Evolutionary conservation across 2,113 vertebrate species (phyloP).

Genomic region (Desmodus rotundus): DNA sequence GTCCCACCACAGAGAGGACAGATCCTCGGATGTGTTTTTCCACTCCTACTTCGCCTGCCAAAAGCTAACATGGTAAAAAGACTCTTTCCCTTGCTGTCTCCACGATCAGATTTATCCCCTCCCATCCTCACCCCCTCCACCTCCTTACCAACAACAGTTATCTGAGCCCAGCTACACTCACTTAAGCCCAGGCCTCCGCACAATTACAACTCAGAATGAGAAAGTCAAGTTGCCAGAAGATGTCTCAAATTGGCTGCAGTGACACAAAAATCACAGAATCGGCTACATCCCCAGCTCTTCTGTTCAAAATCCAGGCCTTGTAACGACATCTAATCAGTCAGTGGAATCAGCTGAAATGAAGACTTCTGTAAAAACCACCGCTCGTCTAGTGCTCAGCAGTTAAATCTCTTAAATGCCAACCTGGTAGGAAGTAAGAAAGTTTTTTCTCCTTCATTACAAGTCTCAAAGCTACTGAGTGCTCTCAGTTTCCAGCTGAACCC

Average conservation of each 20-base stretch:
- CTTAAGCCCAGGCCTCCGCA: not conserved
- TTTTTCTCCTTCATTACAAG: constrained; percentile 17
- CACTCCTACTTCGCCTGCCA: not conserved
- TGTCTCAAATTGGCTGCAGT: not conserved
- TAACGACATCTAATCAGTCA: constrained; percentile 8
- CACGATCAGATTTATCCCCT: not conserved
- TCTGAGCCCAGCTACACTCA: not conserved
- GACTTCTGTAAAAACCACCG: constrained; percentile 15
- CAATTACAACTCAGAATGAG: not conserved
- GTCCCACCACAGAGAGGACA: not conserved
- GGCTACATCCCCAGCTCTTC: not conserved
- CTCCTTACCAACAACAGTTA: not conserved
- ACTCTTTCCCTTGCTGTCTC: not conserved
- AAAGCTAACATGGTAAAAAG: not conserved
- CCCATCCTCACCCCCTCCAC: not conserved
- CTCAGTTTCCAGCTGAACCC: not conserved
- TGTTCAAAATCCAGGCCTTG: not conserved
- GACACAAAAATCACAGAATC: not conserved
- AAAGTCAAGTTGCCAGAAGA: not conserved
- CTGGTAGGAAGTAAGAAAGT: constrained; percentile 14
- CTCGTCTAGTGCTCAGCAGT: not conserved
- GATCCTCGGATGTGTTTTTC: not conserved
- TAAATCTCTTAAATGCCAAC: constrained; percentile 37
- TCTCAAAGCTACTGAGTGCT: constrained; percentile 8
- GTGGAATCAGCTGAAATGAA: constrained; percentile 11